phyloP scores from a whole-genome alignment of 2,888 invertebrate genomes.

The Globia sparganii region DNA sequence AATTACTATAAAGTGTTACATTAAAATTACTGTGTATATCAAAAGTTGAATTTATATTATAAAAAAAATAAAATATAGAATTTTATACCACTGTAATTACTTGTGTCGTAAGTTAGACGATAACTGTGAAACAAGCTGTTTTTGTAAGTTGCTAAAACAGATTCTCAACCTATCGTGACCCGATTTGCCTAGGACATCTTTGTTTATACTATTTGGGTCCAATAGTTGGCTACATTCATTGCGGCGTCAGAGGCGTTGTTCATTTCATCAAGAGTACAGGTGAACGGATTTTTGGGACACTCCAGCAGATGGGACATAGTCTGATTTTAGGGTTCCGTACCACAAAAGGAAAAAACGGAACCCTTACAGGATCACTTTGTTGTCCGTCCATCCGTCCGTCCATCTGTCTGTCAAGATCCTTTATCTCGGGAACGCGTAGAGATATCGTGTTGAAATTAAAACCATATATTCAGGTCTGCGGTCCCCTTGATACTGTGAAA shows the following conservation, averaged over 20 bases:
- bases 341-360: too few relatives aligned
- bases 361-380: too few relatives aligned
- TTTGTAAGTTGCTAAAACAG: background rate
- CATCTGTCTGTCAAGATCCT: too few relatives aligned
- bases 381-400: too few relatives aligned
- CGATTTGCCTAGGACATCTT: background rate
- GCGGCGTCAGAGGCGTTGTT: background rate
- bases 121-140: background rate
- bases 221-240: background rate
- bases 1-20: constrained; percentile 68
- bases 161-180: background rate
- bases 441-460: too few relatives aligned
- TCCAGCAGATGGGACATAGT: background rate
- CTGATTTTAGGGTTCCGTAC: too few relatives aligned
- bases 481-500: too few relatives aligned
- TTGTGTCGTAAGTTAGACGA: constrained; percentile 50
- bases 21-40: constrained; percentile 73
- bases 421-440: too few relatives aligned
- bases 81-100: constrained; percentile 72
- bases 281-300: background rate
- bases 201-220: background rate
- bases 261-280: background rate
- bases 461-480: too few relatives aligned
- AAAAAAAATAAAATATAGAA: constrained; percentile 66
- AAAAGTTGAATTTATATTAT: constrained; percentile 81